Conservation (phyloP, 2,113 vertebrate genomes). For the Odobenus rosmarus region DNA sequence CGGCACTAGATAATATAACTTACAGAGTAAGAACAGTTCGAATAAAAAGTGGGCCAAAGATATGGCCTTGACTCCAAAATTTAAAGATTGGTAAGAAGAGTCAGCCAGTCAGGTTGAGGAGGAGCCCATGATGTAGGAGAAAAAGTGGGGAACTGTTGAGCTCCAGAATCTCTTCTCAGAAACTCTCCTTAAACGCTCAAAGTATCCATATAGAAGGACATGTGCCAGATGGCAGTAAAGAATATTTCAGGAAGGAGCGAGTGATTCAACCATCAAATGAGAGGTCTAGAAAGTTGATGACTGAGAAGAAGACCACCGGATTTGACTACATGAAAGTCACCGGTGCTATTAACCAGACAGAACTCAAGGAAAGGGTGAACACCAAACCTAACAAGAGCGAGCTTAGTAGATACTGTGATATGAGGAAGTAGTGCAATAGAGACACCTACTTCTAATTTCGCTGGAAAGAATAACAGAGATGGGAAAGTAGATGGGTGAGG, state of each 20-base stretch:
- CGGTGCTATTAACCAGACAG: neutral
- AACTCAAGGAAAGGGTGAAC: neutral
- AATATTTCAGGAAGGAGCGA: neutral
- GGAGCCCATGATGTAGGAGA: neutral
- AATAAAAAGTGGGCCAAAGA: neutral
- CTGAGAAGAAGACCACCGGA: neutral
- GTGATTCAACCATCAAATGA: neutral
- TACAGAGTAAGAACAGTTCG: neutral
- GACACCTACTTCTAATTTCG: neutral
- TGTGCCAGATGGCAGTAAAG: neutral
- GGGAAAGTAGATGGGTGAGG: too few relatives aligned
- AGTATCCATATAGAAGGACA: neutral
- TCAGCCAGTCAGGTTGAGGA: neutral
- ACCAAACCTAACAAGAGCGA: neutral
- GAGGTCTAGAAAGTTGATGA: neutral
- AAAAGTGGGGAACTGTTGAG: neutral
- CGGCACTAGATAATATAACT: neutral
- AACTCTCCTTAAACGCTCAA: neutral
- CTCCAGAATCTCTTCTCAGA: neutral
- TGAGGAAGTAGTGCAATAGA: accelerated
- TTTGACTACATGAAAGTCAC: neutral
- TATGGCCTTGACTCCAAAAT: neutral
- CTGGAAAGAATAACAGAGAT: neutral
- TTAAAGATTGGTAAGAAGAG: neutral
- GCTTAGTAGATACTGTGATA: neutral